Percentiles rank a stretch among this genome's conserved stretches.
phyloP scores from a whole-genome alignment of 2,888 invertebrate genomes.

The Anodontia alba region DNA sequence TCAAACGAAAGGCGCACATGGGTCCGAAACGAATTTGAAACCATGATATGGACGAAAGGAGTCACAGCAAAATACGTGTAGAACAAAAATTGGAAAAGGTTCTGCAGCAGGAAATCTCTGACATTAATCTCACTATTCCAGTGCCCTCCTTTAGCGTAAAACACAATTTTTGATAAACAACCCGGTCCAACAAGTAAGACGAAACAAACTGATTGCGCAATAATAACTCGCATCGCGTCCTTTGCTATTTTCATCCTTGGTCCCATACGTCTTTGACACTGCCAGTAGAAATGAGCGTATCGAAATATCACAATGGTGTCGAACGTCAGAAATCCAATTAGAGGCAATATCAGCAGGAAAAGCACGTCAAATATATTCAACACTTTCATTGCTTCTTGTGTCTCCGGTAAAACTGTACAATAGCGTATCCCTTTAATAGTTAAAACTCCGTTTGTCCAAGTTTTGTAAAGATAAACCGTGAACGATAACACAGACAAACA shows the following conservation, averaged over 20 bases:
- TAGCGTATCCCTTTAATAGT: conserved; percentile 47
- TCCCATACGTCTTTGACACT: conserved; percentile 20
- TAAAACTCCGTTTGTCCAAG: conserved; percentile 72
- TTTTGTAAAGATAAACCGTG: conserved; percentile 74
- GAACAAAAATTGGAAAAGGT: conserved; percentile 71
- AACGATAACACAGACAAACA: conserved; percentile 66
- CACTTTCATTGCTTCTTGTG: conserved; percentile 65
- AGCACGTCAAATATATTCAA: conserved; percentile 70
- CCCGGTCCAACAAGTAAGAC: conserved; percentile 69
- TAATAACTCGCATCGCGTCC: conserved; percentile 63
- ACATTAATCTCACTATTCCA: conserved; percentile 38
- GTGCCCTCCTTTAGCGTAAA: conserved; percentile 52
- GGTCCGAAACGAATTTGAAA: conserved; percentile 55
- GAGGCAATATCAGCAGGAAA: conserved; percentile 66
- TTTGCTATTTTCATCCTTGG: conserved; percentile 44
- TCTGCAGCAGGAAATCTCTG: conserved; percentile 64
- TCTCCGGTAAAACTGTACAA: conserved; percentile 72
- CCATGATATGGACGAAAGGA: conserved; percentile 65
- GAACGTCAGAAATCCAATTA: conserved; percentile 66
- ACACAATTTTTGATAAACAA: conserved; percentile 64
- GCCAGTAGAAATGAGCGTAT: conserved; percentile 23
- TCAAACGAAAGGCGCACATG: conserved; percentile 43
- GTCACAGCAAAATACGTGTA: conserved; percentile 72
- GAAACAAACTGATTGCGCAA: conserved; percentile 65
- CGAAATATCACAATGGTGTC: conserved; percentile 52